Conservation (phyloP, 2,888 invertebrate genomes). For the Oasisia sp. region DNA sequence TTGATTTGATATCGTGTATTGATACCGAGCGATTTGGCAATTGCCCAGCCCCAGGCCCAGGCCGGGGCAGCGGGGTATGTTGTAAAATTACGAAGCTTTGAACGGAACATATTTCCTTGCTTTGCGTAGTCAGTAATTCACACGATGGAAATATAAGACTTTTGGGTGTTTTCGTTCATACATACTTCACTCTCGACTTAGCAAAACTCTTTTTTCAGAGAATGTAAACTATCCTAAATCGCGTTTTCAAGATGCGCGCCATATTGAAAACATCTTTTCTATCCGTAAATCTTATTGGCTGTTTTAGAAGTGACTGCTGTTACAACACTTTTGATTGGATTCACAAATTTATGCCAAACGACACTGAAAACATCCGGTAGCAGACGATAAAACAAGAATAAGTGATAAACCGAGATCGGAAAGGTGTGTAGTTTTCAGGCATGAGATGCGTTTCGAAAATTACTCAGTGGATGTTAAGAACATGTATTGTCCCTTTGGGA, state of each 20-base stretch:
- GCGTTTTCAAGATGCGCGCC: background rate
- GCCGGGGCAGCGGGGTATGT: no score
- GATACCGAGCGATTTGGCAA: no score
- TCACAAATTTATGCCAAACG: background rate
- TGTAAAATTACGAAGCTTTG: background rate
- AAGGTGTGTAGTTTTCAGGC: background rate
- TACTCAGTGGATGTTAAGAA: background rate
- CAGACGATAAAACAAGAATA: background rate
- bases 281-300: background rate
- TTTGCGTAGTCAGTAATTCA: background rate
- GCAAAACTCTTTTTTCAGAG: background rate
- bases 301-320: background rate
- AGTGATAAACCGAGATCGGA: background rate
- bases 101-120: background rate
- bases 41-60: no score
- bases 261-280: background rate
- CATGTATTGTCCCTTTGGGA: no score
- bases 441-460: background rate
- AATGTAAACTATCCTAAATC: background rate
- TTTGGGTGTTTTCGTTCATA: background rate
- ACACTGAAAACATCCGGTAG: constrained; percentile 17
- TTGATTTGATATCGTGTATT: no score
- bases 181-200: background rate
- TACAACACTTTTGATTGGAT: background rate
- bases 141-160: background rate